Conservation (phyloP, 2,888 invertebrate species). For the Odontothrips loti region DNA sequence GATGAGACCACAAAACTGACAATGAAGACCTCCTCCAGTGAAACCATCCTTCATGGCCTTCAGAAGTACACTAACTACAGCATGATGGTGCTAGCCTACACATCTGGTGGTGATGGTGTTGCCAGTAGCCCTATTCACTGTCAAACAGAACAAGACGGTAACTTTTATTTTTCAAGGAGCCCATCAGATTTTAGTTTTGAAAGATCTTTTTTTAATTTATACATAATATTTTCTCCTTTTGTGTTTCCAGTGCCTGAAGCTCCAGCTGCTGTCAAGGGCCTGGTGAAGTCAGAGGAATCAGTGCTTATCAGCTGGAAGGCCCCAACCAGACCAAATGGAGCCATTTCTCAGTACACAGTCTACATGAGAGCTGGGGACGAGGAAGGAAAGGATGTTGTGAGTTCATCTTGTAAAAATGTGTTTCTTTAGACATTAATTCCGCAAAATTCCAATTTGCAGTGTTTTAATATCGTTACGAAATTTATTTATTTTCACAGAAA, state of each 20-base stretch:
- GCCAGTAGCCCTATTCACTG: slow-evolving; percentile 83
- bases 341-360: slow-evolving; percentile 88
- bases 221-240: neutral
- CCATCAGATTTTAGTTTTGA: neutral
- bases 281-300: slow-evolving; percentile 86
- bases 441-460: too few relatives aligned
- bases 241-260: slow-evolving; percentile 75
- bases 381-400: slow-evolving; percentile 42
- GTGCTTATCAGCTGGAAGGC: slow-evolving; percentile 92
- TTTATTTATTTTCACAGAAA: neutral
- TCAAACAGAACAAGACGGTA: slow-evolving; percentile 93
- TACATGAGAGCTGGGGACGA: slow-evolving; percentile 53
- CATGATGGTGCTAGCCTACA: slow-evolving; percentile 92
- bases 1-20: slow-evolving; percentile 87
- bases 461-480: too few relatives aligned
- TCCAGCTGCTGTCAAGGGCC: slow-evolving; percentile 86
- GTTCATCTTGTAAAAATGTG: neutral
- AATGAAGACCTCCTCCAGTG: slow-evolving; percentile 86
- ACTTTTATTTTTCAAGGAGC: slow-evolving; percentile 38
- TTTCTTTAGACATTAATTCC: neutral
- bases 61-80: slow-evolving; percentile 96
- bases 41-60: slow-evolving; percentile 87
- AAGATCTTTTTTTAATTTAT: neutral
- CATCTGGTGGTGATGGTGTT: slow-evolving; percentile 92
- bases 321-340: slow-evolving; percentile 87